Conservation (phyloP, 2,888 invertebrate species). For the Theodoxus fluviatilis region DNA sequence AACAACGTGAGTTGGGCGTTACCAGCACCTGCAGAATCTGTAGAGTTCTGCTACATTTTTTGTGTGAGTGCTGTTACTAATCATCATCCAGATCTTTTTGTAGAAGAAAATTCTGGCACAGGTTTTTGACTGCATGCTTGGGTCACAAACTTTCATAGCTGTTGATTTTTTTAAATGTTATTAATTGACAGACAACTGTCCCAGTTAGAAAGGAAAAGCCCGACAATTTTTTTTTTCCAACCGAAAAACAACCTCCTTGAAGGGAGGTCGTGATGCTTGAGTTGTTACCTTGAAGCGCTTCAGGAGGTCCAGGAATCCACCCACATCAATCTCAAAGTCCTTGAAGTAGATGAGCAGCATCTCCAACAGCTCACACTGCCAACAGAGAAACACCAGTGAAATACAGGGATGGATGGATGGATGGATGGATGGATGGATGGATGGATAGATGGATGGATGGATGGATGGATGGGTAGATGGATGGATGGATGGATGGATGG, state of each 20-base stretch:
- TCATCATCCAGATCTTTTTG: neutral
- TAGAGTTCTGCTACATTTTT: no score
- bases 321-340: slow-evolving; percentile 52
- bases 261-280: neutral
- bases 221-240: neutral
- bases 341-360: slow-evolving; percentile 62
- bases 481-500: no score
- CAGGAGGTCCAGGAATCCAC: slow-evolving; percentile 49
- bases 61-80: neutral
- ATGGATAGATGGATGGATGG: no score
- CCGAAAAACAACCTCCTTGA: neutral
- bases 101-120: neutral
- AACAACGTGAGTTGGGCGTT: neutral
- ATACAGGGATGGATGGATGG: neutral
- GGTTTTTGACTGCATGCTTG: neutral
- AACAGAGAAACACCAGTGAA: slow-evolving; percentile 21
- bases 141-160: no score
- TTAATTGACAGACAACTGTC: neutral
- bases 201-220: neutral
- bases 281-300: slow-evolving; percentile 58
- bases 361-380: slow-evolving; percentile 63
- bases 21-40: neutral
- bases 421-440: no score
- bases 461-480: no score
- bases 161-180: neutral